phyloP scores from a whole-genome alignment of 2,113 vertebrate genomes.

The Todiramphus saurophagus region DNA sequence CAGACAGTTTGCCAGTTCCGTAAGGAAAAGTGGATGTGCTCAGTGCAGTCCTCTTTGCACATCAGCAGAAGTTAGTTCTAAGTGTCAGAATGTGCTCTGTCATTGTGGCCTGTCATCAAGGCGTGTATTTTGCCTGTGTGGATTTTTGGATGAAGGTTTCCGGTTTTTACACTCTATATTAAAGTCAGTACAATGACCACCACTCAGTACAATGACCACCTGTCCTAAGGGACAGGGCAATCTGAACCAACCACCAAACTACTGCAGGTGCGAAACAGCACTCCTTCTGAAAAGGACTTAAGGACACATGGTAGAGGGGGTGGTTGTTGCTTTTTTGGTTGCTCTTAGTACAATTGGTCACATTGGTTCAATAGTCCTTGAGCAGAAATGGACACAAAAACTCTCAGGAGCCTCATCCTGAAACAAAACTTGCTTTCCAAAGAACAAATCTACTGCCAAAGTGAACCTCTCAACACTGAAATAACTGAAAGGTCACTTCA shows the following conservation, averaged over 20 bases:
- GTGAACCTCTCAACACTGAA: not conserved
- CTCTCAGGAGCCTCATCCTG: not conserved
- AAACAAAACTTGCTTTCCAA: not conserved
- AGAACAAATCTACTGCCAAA: not conserved
- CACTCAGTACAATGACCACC: not conserved
- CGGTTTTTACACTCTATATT: accelerated
- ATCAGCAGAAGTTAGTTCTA: not conserved
- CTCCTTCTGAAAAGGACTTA: not conserved
- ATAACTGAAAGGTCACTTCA: not conserved
- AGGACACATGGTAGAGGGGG: not conserved
- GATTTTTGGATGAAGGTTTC: not conserved
- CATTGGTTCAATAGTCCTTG: not conserved
- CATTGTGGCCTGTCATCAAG: not conserved
- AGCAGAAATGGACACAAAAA: not conserved
- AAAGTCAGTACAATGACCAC: not conserved
- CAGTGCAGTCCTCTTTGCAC: no score
- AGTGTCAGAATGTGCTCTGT: not conserved
- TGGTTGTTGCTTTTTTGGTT: not conserved
- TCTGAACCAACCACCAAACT: not conserved
- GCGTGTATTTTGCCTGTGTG: accelerated
- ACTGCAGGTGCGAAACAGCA: not conserved
- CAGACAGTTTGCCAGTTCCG: no score
- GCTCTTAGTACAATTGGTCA: not conserved
- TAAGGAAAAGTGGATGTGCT: not conserved
- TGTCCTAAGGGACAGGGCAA: not conserved